These are phyloP conservation scores for Bombylius major DNA, from an alignment of 2,888 invertebrate genomes.

Conservation along the genomic window DNA sequence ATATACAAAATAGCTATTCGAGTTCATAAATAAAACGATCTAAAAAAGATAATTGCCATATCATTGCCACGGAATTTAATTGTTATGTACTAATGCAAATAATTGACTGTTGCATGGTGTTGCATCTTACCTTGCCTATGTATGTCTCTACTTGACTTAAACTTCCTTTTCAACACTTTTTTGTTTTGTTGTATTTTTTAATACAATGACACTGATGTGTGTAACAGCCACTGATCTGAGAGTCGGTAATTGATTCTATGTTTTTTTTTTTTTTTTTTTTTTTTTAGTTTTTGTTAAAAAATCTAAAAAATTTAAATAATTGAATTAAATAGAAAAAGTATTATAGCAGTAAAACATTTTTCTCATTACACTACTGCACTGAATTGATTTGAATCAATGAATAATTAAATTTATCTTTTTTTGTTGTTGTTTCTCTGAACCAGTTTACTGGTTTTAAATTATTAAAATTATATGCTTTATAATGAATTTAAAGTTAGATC, in stretches of 20 bases:
- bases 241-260: not conserved
- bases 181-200: not conserved
- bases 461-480: too few relatives aligned
- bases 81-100: slow-evolving; percentile 14
- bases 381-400: too few relatives aligned
- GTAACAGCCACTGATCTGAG: not conserved
- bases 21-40: slow-evolving; percentile 7
- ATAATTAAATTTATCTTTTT: too few relatives aligned
- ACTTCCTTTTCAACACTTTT: not conserved
- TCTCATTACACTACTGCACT: too few relatives aligned
- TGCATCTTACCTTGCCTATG: slow-evolving; percentile 14
- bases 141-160: not conserved
- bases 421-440: too few relatives aligned
- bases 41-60: slow-evolving; percentile 10
- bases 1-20: not conserved
- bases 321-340: too few relatives aligned
- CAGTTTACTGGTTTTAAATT: too few relatives aligned
- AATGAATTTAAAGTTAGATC: too few relatives aligned
- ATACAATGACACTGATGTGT: not conserved
- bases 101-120: slow-evolving; percentile 28
- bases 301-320: too few relatives aligned
- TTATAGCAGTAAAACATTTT: too few relatives aligned
- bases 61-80: slow-evolving; percentile 11
- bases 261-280: too few relatives aligned
- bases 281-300: too few relatives aligned